Evolutionary conservation across 35 echinoderm and acorn worm species (phyloP), one percentile per base, ranked within the genome.

Genomic region (Ophioderma brevispina): DNA sequence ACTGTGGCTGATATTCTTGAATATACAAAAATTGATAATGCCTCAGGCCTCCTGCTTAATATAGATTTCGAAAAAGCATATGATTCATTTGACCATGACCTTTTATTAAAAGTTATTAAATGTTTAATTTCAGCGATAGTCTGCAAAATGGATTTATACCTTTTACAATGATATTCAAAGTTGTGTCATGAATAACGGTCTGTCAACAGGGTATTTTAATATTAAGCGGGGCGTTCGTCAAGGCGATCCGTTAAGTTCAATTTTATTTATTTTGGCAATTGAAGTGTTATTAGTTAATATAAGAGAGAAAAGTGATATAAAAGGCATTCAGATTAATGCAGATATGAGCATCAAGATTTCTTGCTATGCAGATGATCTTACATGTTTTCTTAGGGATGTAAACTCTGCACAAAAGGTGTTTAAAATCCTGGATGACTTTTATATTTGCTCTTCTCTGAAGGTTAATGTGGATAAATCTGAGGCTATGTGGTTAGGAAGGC

Each of bases 171-270:
- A 80, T 80, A 25, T 80, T 33, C 1, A 4, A 4, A 80, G 38
- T 36, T 80, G 78, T 39, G 78, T 80, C 1, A 80, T 80, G 78
- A 80, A 80, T 80, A 39, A 80, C 36, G 38, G 38, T 32, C 33
- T 35, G 13, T 80, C 78, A 33, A 80, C 78, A 80, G 78, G 78
- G 1, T 80, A 80, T 25, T 80, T 80, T 36, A 13, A 3, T 1
- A 39, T 80, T 39, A 17, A 80, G 4, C 5, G 59, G 4, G 59
- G 59, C n/a, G 2, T 70, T 8, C 10, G 59, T 15, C 59, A 70
- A 30, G 59, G 59, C 23, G 59, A 70, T 25, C 17, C 59, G n/a
- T 25, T 70, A 3, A 70, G 59, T 70, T 70, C 10, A 3, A 8
- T 15, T 8, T 25, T 70, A 2, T 70, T 70, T 30, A 70, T 15